Base-by-base conservation (phyloP, 2,888 invertebrate species). In the Salticus scenicus region DNA sequence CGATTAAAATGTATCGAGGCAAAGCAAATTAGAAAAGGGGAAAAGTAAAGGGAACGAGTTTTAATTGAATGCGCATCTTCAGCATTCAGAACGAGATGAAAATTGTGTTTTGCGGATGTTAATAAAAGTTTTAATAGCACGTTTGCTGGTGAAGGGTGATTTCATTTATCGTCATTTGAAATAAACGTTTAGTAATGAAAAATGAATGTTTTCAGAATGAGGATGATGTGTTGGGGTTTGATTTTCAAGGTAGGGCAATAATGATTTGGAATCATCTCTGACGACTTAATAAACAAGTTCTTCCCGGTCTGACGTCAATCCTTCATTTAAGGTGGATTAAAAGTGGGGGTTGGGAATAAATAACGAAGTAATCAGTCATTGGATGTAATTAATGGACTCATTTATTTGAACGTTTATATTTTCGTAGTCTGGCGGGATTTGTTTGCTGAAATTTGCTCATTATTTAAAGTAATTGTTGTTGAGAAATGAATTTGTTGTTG, bases 21-120 rank as follows among this genome's bases (percentile, higher is more conserved):
- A 47, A 47, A 47, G 42, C 42, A 47, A 47, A 47, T 47, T 47
- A 47, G 42, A 47, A 47, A 47, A 47, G 42, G 42, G 42, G 42
- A 14, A 10, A 14, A 2, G 14, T 7, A 14, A 17, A 10, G 42
- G 42, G 42, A 10, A 47, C 42, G 42, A 17, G 42, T 47, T 47
- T 47, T 47, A 47, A 47, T 47, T 47, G 42, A 47, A 47, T 47
- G 42, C 42, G 2, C 42, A 47, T 47, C 42, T 47, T 47, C 42
- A 17, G 42, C 37, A 7, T 37, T 7, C 42, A 47, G 14, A 47
- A 14, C 42, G 42, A 47, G 37, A 47, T 14, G 42, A 47, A 47
- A 47, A 47, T 47, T 47, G 42, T 47, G 42, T 47, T 47, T 47
- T 47, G 42, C 17, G 42, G 42, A 47, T 47, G 42, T 47, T 47